These are phyloP conservation scores for Lagopus muta DNA, from an alignment of 2,113 vertebrate genomes.

Conservation along the genomic window DNA sequence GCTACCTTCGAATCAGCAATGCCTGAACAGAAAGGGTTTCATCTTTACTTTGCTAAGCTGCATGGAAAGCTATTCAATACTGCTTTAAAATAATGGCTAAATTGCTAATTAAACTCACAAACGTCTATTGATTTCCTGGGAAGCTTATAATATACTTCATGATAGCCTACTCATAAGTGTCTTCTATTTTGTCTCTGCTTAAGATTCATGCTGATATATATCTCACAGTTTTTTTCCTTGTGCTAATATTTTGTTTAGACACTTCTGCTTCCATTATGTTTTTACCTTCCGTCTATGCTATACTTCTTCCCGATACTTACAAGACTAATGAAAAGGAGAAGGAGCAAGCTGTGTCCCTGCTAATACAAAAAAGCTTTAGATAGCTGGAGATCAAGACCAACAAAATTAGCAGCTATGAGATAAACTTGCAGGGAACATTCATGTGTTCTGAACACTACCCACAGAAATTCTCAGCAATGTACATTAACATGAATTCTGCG, in stretches of 20 bases:
- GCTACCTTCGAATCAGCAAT: neutral
- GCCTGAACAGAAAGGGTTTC: neutral
- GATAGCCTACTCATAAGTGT: neutral
- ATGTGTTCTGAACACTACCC: neutral
- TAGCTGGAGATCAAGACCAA: neutral
- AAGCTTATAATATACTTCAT: neutral
- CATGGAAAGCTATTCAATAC: neutral
- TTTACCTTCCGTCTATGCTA: neutral
- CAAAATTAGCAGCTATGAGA: neutral
- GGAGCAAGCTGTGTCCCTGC: too few relatives aligned
- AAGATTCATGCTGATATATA: neutral
- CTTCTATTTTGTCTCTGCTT: neutral
- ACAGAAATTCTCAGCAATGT: rapidly evolving
- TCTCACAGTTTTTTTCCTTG: neutral
- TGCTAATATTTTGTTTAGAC: neutral
- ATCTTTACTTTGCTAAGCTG: neutral
- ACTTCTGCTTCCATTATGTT: neutral
- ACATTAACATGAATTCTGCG: neutral
- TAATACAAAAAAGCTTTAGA: neutral
- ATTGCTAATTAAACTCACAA: neutral
- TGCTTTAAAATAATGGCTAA: neutral
- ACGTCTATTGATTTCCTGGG: neutral
- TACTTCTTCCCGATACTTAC: neutral
- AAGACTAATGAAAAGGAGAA: neutral
- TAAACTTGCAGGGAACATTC: neutral